Conservation (phyloP, 2,797 vertebrate species). For the Cossypha caffra region DNA sequence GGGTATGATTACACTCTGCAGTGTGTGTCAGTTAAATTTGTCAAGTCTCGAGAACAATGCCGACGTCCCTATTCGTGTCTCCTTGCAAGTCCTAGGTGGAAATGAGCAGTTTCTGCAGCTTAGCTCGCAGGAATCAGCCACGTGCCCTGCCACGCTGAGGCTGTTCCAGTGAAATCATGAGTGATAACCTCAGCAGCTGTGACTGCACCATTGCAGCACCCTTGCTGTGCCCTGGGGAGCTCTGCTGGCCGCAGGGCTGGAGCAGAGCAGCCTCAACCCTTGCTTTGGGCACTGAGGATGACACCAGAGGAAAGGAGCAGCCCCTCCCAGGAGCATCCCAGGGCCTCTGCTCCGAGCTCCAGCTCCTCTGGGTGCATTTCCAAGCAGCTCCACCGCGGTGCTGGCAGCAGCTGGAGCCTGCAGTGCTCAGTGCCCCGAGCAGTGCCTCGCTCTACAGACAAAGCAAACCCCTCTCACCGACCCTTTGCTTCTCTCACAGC, state of each 20-base stretch:
- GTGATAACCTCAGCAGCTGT: not conserved
- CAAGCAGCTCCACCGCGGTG: not conserved
- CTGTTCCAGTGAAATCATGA: fast-evolving
- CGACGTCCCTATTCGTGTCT: not conserved
- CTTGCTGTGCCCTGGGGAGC: not conserved
- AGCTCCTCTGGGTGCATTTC: not conserved
- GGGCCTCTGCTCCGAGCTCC: not conserved
- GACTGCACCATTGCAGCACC: fast-evolving
- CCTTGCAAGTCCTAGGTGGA: not conserved
- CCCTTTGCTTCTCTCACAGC: fast-evolving
- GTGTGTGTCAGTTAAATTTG: not conserved
- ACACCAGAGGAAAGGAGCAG: not conserved
- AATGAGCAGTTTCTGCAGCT: not conserved
- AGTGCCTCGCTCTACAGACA: fast-evolving
- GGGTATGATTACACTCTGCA: not conserved
- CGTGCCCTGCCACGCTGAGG: not conserved
- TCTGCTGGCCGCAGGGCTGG: not conserved
- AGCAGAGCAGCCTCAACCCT: not conserved
- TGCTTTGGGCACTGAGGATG: not conserved
- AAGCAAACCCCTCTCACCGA: not conserved
- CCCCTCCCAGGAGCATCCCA: not conserved
- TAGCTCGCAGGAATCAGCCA: not conserved
- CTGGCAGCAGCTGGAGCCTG: not conserved
- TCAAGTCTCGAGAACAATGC: not conserved
- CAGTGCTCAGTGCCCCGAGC: fast-evolving